Base-by-base conservation (phyloP, 2,113 vertebrate species). In the Silurus glanis region DNA sequence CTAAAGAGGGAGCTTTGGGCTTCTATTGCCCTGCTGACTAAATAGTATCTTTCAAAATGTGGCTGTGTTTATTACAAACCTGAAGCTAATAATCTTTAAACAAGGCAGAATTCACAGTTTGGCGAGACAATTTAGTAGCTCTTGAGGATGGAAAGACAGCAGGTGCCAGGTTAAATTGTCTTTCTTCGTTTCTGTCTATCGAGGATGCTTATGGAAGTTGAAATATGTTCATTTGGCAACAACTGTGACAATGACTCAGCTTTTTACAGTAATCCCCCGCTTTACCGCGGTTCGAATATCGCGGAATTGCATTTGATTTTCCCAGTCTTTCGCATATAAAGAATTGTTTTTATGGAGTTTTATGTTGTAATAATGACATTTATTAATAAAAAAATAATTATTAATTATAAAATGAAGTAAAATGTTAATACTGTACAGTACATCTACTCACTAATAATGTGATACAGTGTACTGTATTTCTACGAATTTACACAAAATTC, bases 11-110 rank as follows among this genome's bases (percentile, higher is more conserved):
- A 90, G 62, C 86, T 76, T 83, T 89, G 76, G 9, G 85, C 89
- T 62, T 67, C 9, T 91, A 90, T 87, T 12, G 69, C 84, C 91
- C 92, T 83, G 90, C 91, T 90, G 93, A 93, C 93, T 93, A 91
- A 92, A 91, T 51, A 89, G 82, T 91, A 94, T 94, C 93, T 91
- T 85, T 86, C 90, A 82, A 89, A 62, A 87, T 28, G 8, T 37
- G 17, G 56, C 87, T 71, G 85, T 88, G 86, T 90, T 93, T 89
- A 91, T 87, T 72, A 83, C 89, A 92, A 91, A 91, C 12, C 89
- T 90, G 83, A 85, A 88, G 88, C 88, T 86, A 87, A 91, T 59
- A 90, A 72, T 74, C 90, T 88, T 83, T 84, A 67, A 78, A 85
- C 62, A 84, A 78, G 4, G 51, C 86, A 87, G 81, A 88, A 91